Evolutionary conservation across 2,113 vertebrate genomes (phyloP).

Genomic region (Pluvialis apricaria): DNA sequence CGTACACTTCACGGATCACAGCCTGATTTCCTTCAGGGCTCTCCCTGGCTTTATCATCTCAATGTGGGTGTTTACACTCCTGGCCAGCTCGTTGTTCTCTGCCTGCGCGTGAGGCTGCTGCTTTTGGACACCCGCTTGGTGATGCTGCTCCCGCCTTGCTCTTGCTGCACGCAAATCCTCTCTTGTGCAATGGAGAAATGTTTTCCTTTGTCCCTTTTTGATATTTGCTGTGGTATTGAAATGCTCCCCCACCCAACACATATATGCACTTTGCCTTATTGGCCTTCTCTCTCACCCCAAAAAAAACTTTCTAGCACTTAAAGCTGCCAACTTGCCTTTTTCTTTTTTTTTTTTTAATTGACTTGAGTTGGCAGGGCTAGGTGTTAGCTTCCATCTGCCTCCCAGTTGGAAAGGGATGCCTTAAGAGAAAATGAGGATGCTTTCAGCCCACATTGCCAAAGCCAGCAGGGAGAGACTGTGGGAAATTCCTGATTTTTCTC

Average conservation of each 20-base stretch:
- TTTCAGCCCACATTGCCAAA: neutral
- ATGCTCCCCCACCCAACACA: neutral
- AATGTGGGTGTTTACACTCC: neutral
- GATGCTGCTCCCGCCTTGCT: neutral
- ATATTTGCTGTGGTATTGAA: neutral
- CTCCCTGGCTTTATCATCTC: neutral
- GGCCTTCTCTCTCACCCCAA: neutral
- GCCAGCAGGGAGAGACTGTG: neutral
- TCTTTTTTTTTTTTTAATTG: neutral
- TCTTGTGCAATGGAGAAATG: neutral
- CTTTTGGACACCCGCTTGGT: neutral
- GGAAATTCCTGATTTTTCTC: neutral
- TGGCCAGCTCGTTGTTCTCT: fast-evolving
- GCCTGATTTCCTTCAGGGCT: neutral
- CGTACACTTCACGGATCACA: neutral
- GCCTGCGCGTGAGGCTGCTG: neutral
- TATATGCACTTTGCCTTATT: neutral
- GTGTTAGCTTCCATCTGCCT: constrained; percentile 8
- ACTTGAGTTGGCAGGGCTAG: neutral
- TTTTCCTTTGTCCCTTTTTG: neutral
- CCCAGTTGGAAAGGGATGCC: neutral
- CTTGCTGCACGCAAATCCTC: neutral
- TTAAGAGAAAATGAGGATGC: neutral
- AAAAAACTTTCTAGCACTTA: neutral
- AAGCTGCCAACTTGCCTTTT: neutral